A percentile compares a stretch with the other conserved stretches of the same genome.
phyloP scores from a whole-genome alignment of 1,140 invertebrate species.

The Pseudomyrmex concolor region DNA sequence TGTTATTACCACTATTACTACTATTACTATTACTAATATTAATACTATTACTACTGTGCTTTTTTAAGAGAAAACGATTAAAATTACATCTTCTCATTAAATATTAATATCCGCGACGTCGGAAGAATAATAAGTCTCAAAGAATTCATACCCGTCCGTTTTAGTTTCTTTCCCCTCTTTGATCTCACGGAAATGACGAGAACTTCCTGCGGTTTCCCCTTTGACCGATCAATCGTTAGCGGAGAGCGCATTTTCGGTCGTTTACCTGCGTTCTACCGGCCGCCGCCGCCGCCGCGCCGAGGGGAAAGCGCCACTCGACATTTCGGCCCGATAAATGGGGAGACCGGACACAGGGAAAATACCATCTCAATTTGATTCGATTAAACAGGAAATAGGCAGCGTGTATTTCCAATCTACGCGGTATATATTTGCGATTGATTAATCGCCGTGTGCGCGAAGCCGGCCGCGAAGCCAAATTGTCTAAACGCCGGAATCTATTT shows the following conservation, averaged over 20 bases:
- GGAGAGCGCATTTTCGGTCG: slow-evolving; percentile 45
- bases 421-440: slow-evolving; percentile 60
- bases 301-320: slow-evolving; percentile 57
- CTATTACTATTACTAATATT: too few species aligned
- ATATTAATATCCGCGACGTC: background rate
- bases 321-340: slow-evolving; percentile 52
- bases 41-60: background rate
- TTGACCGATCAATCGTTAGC: slow-evolving; percentile 54
- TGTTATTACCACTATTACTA: too few species aligned
- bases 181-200: background rate
- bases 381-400: slow-evolving; percentile 59
- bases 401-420: slow-evolving; percentile 57
- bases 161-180: background rate
- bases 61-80: background rate
- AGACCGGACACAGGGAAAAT: slow-evolving; percentile 56
- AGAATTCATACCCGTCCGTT: background rate
- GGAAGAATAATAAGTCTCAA: background rate
- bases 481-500: slow-evolving; percentile 61
- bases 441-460: slow-evolving; percentile 17
- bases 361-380: slow-evolving; percentile 62
- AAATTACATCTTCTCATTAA: background rate
- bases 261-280: slow-evolving; percentile 33
- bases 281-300: background rate
- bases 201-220: slow-evolving; percentile 40
- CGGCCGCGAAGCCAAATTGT: slow-evolving; percentile 46